Base-by-base conservation (phyloP, 1,140 invertebrate species). In the Antheraea pernyi region DNA sequence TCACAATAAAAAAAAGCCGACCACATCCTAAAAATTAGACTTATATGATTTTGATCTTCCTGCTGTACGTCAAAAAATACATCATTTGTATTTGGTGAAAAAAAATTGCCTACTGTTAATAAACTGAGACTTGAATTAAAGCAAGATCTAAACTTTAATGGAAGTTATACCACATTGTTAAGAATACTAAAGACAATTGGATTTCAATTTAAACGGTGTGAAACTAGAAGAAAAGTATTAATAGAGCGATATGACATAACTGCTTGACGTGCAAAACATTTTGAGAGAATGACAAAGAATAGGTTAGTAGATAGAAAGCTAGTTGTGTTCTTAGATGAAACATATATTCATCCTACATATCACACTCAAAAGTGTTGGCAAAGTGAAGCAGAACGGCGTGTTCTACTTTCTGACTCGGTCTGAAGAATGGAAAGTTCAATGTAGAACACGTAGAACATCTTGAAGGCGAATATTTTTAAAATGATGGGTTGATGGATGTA, bases 151-250 rank as follows among this genome's bases (percentile, higher is more conserved):
- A 62, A 68, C 48, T 68, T 68, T 62, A 18, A 62, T 46, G 59
- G 68, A 69, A 36, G 61, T 53, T 18, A 37, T 30, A 64, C 46
- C 18, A 69, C 61, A n/a, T 64, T 69, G 46, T 18, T 61, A 42
- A 58, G 70, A 81, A 70, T 73, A 75, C 71, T 79, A 72, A 65
- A 42, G n/a, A 88, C 67, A 91, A 92, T 72, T 89, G 85, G 82
- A 92, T 92, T 78, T 74, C 72, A 46, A 65, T 70, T 66, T 67
- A 66, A 66, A 66, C 61, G 67, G 67, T 78, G 70, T 65, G 39
- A 70, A 72, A 70, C 74, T n/a, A 78, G 53, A 74, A 65, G 65
- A 30, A 78, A 78, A 62, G 16, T 70, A 59, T 60, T 74, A 11
- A 75, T 75, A 64, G 71, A 73, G 65, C 64, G 68, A 64, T 63